Conservation (phyloP, 2,797 vertebrate species). For the Hafferia zeledoni region DNA sequence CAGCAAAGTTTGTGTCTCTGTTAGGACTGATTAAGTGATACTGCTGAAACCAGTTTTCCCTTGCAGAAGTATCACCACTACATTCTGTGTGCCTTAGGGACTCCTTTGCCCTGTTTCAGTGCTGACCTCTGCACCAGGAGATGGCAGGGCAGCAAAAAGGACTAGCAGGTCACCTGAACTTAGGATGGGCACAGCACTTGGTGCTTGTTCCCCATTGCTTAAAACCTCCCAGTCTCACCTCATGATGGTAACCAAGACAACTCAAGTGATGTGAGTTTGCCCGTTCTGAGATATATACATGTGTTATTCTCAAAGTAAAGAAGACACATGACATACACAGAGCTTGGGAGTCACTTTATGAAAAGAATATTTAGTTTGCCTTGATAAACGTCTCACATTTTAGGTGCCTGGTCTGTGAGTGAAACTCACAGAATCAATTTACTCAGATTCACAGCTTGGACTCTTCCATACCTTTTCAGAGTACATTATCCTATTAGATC, state of each 20-base stretch:
- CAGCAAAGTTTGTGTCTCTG: not conserved
- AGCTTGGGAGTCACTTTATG: not conserved
- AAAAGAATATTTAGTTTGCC: not conserved
- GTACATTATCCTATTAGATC: not conserved
- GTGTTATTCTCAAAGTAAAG: not conserved
- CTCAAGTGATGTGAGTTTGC: not conserved
- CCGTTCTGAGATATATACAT: not conserved
- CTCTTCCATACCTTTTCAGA: not conserved
- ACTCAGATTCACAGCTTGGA: not conserved
- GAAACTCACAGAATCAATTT: not conserved
- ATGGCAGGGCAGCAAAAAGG: not conserved
- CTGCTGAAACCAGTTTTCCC: not conserved
- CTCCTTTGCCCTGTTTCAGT: not conserved
- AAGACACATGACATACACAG: not conserved
- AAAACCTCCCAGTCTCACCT: not conserved
- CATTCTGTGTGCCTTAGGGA: not conserved
- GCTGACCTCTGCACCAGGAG: not conserved
- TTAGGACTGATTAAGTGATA: not conserved
- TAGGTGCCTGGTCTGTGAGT: not conserved
- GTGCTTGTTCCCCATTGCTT: not conserved
- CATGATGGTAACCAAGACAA: not conserved
- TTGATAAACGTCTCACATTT: not conserved
- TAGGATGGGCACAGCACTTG: not conserved
- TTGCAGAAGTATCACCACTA: not conserved
- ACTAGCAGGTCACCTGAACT: not conserved